Evolutionary conservation across 1,140 invertebrate genomes (phyloP), one percentile per base, ranked within the genome.

Genomic region (Hyphantria cunea): DNA sequence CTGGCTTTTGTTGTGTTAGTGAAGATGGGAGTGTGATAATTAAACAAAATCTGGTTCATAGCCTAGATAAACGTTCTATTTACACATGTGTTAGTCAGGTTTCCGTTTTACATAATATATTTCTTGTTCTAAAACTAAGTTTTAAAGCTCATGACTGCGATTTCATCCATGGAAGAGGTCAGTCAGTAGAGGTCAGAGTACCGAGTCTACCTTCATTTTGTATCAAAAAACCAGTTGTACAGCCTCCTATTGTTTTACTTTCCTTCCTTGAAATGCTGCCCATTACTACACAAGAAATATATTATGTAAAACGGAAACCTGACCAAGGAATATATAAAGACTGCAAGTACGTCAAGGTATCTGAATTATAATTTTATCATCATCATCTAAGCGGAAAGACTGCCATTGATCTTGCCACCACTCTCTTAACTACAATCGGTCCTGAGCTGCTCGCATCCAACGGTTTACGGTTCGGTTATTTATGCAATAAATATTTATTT

Each of bases 1-100:
- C 55, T 60, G 4, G 78, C 75, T 0, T 74, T 67, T 33, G 68
- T 73, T 6, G 41, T 68, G 8, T 31, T 75, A 68, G 65, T 33
- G 66, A 69, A 9, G 60, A 70, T n/a, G 65, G 72, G 6, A 39
- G 61, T 14, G 68, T 14, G 8, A 50, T 76, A 7, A 51, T 68
- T n/a, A 68, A 63, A 39, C 66, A 54, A 10, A 62, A 51, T 7
- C 10, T 62, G 8, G 33, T 58, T 12, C 74, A 73, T 12, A 66
- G 53, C 9, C 44, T 59, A 37, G 68, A 74, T 11, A 66, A 70
- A 32, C 52, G 37, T 32, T 68, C 74, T 6, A 47, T 41, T 8
- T 74, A 68, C 32, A 60, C 44, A 32, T 8, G 17, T 17, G 17
- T 13, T 7, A n/a, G 17, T 5, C 5, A 5, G 17, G 17, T 25